Evolutionary conservation across 2,888 invertebrate species (phyloP).

Genomic region (Platycnemis pennipes): DNA sequence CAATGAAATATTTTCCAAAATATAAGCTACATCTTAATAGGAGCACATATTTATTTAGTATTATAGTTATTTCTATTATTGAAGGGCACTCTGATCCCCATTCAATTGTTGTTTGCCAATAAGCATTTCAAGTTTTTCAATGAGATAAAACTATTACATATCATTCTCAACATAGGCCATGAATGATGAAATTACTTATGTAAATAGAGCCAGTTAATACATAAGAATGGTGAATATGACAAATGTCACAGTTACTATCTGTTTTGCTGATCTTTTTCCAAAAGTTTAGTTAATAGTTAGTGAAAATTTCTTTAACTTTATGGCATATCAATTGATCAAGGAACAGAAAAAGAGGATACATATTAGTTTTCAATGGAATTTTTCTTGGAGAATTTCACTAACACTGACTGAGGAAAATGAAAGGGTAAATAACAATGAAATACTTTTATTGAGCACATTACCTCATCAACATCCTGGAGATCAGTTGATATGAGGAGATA

Average conservation of each 20-base stretch:
- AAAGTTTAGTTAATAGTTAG: neutral
- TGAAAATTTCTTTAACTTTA: neutral
- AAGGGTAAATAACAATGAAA: constrained; percentile 38
- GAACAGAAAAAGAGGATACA: neutral
- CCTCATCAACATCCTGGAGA: constrained; percentile 66
- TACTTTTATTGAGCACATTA: constrained; percentile 61
- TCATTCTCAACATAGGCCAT: neutral
- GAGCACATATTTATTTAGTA: neutral
- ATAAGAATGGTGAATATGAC: neutral
- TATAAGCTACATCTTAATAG: neutral
- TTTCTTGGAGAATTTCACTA: neutral
- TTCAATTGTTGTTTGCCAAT: too few species aligned
- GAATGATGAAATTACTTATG: neutral
- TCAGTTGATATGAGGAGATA: constrained; percentile 68
- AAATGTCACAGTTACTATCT: neutral
- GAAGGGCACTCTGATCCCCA: neutral
- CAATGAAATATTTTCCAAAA: neutral
- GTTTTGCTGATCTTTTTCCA: neutral
- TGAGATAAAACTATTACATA: neutral
- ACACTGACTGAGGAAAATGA: neutral
- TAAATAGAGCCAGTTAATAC: neutral
- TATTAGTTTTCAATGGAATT: neutral
- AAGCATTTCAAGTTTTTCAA: neutral
- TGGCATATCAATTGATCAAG: neutral
- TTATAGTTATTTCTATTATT: neutral